phyloP scores from a whole-genome alignment of 2,888 invertebrate genomes.

The Heteromurus nitidus region DNA sequence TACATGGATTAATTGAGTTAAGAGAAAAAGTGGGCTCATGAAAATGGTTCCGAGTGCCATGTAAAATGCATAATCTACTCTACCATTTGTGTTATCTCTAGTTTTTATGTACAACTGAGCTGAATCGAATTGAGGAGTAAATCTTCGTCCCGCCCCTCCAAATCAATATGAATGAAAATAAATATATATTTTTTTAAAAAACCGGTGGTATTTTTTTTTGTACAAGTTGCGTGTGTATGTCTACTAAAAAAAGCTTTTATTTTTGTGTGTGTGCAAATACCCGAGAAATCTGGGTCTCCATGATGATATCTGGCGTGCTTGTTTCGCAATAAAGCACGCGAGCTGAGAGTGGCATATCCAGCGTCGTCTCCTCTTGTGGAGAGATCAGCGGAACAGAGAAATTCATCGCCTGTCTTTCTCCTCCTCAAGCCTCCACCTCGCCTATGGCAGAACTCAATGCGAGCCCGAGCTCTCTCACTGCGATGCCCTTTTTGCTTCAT shows the following conservation, averaged over 20 bases:
- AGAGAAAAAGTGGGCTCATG: too few species aligned
- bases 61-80: too few species aligned
- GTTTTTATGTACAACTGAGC: too few species aligned
- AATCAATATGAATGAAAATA: constrained; percentile 27
- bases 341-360: constrained; percentile 50
- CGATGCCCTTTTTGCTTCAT: constrained; percentile 72
- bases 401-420: constrained; percentile 45
- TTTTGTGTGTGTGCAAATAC: constrained; percentile 36
- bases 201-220: too few species aligned
- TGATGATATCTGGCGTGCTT: constrained; percentile 53
- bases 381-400: constrained; percentile 58
- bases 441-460: constrained; percentile 70
- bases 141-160: not conserved
- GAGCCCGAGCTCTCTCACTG: constrained; percentile 71
- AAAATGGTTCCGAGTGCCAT: too few species aligned
- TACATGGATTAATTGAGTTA: too few species aligned
- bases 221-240: too few species aligned
- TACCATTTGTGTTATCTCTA: too few species aligned
- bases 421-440: constrained; percentile 55
- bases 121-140: too few species aligned
- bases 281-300: constrained; percentile 61
- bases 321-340: constrained; percentile 50
- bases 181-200: not conserved
- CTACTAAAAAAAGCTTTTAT: too few species aligned
- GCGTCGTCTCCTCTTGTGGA: constrained; percentile 56